These are phyloP conservation scores for Lepidurus arcticus DNA, from an alignment of 1,140 invertebrate species.

Conservation along the genomic window DNA sequence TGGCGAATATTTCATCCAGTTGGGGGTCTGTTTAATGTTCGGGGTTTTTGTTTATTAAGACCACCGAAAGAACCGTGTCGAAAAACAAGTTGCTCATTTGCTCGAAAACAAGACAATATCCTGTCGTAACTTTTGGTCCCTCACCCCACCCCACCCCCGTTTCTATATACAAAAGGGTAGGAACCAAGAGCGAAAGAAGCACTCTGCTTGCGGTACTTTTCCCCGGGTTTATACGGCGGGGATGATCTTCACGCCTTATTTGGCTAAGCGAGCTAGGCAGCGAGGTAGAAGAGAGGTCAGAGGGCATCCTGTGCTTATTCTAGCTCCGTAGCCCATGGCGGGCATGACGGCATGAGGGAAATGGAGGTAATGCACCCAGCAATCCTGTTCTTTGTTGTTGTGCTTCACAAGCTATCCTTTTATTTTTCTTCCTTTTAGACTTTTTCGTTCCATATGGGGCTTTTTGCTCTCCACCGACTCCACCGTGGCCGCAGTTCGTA, in stretches of 20 bases:
- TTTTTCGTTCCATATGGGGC: not conserved
- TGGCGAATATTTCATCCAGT: not conserved
- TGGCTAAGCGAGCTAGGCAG: slow-evolving; percentile 20
- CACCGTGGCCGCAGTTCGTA: not conserved
- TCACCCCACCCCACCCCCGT: too few relatives aligned
- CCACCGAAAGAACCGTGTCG: not conserved
- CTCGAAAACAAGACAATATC: not conserved
- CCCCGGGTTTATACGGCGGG: not conserved
- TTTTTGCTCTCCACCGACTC: not conserved
- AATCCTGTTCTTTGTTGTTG: slow-evolving; percentile 19
- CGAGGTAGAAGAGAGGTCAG: slow-evolving; percentile 16
- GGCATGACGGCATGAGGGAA: slow-evolving; percentile 7
- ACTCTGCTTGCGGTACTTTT: not conserved
- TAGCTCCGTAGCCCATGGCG: not conserved
- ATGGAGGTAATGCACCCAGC: slow-evolving; percentile 18
- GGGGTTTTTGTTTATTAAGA: not conserved
- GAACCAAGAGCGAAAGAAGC: too few relatives aligned
- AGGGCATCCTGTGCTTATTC: not conserved
- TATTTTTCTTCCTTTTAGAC: not conserved
- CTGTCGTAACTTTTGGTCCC: not conserved
- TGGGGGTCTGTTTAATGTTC: too few relatives aligned
- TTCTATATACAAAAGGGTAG: too few relatives aligned
- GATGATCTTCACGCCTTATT: slow-evolving; percentile 6
- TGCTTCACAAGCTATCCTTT: not conserved
- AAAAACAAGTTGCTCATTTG: slow-evolving; percentile 10